Conservation (phyloP, 2,888 invertebrate genomes). For the Meloe dianella region DNA sequence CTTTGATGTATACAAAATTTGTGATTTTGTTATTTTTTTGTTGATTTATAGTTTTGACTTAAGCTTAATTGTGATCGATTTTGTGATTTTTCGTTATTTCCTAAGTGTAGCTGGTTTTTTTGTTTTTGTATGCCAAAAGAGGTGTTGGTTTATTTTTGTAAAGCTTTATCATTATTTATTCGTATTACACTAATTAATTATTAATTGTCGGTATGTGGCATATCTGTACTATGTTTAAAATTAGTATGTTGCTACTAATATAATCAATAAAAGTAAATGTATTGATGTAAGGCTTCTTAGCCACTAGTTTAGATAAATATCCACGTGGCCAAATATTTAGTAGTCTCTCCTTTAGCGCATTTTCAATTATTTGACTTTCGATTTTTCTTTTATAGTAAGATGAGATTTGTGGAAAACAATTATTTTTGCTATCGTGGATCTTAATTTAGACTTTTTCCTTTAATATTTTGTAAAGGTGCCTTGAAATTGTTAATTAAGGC, state of each 20-base stretch:
- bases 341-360: slow-evolving; percentile 41
- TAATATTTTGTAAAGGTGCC: slow-evolving; percentile 61
- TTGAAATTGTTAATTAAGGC: slow-evolving; percentile 67
- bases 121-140: slow-evolving; percentile 10
- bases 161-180: slow-evolving; percentile 1
- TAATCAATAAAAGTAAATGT: slow-evolving; percentile 54
- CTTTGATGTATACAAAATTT: slow-evolving; percentile 4
- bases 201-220: slow-evolving; percentile 43
- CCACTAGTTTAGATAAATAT: slow-evolving; percentile 56
- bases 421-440: slow-evolving; percentile 47
- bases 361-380: slow-evolving; percentile 17
- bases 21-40: not conserved
- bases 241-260: slow-evolving; percentile 46
- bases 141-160: slow-evolving; percentile 23
- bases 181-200: slow-evolving; percentile 17
- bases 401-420: not conserved
- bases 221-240: slow-evolving; percentile 46
- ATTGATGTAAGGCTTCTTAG: slow-evolving; percentile 59
- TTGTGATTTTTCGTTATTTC: slow-evolving; percentile 24
- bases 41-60: slow-evolving; percentile 16
- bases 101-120: slow-evolving; percentile 27
- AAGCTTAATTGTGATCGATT: slow-evolving; percentile 30
- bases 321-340: slow-evolving; percentile 57
- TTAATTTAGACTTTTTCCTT: slow-evolving; percentile 39
- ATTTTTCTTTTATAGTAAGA: slow-evolving; percentile 16